Conservation (phyloP, 2,113 vertebrate genomes). For the Pholis gunnellus region DNA sequence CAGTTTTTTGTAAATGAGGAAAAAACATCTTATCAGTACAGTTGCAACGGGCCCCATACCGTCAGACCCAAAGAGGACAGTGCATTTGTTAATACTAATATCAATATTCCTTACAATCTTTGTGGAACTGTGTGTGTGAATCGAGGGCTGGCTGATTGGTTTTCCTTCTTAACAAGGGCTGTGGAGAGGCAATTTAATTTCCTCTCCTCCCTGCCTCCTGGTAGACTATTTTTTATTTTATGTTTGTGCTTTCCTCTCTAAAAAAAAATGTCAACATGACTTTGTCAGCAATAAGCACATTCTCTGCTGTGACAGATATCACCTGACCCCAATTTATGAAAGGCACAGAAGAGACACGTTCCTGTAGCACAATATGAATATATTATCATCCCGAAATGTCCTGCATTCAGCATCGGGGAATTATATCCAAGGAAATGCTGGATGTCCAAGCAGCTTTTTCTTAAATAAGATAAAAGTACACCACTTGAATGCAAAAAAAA, state of each 20-base stretch:
- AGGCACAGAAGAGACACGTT: conserved; percentile 64
- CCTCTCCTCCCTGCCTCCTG: conserved; percentile 58
- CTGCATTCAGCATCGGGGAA: conserved; percentile 44
- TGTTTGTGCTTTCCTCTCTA: conserved; percentile 68
- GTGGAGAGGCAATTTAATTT: conserved; percentile 77
- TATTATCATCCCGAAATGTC: conserved; percentile 64
- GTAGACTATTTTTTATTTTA: conserved; percentile 61
- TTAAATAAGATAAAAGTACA: conserved; percentile 62
- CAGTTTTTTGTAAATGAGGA: conserved; percentile 15
- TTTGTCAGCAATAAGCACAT: conserved; percentile 75
- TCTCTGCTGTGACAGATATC: conserved; percentile 77
- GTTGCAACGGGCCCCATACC: conserved; percentile 26
- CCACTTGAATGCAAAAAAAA: conserved; percentile 16
- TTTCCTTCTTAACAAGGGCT: conserved; percentile 67
- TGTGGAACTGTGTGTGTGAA: conserved; percentile 58
- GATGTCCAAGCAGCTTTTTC: conserved; percentile 40
- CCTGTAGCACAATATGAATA: conserved; percentile 66
- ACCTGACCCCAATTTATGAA: conserved; percentile 83
- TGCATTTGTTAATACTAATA: conserved; percentile 68
- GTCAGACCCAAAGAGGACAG: conserved; percentile 37
- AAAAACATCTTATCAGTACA: conserved; percentile 53
- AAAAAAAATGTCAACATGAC: conserved; percentile 79
- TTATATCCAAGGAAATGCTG: conserved; percentile 42
- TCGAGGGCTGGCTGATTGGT: conserved; percentile 69
- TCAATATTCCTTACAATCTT: conserved; percentile 70